These are phyloP conservation scores for Scelioninae gen. 1 DNA, from an alignment of 2,888 invertebrate genomes.

Conservation along the genomic window DNA sequence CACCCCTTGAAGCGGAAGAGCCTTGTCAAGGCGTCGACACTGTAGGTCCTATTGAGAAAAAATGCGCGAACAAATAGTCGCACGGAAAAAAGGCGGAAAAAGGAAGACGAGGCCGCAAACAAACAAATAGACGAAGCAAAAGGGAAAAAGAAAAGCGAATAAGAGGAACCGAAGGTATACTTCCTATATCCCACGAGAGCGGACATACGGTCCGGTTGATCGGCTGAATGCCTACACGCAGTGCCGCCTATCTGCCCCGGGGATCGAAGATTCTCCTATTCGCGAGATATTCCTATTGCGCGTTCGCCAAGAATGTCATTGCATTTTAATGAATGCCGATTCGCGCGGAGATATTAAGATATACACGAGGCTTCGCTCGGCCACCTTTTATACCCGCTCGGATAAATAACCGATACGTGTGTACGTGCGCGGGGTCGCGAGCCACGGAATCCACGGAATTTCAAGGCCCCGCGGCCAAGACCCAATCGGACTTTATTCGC, in stretches of 20 bases:
- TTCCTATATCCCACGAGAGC: conserved; percentile 36
- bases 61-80: conserved; percentile 46
- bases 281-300: conserved; percentile 62
- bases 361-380: too few relatives aligned
- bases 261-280: conserved; percentile 70
- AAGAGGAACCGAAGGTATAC: conserved; percentile 24
- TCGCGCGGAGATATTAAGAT: too few relatives aligned
- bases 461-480: too few relatives aligned
- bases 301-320: too few relatives aligned
- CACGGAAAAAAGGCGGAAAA: conserved; percentile 11
- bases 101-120: background rate
- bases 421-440: too few relatives aligned
- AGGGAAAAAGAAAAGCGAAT: background rate
- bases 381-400: too few relatives aligned
- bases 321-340: too few relatives aligned
- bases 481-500: too few relatives aligned
- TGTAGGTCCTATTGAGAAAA: conserved; percentile 36
- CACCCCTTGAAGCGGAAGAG: conserved; percentile 34
- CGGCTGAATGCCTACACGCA: conserved; percentile 64
- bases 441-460: too few relatives aligned
- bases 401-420: too few relatives aligned
- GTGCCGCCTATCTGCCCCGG: conserved; percentile 62
- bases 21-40: conserved; percentile 52
- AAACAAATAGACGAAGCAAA: background rate
- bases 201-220: conserved; percentile 46